Conservation (phyloP, 2,888 invertebrate species). For the Dynastes hyllus region DNA sequence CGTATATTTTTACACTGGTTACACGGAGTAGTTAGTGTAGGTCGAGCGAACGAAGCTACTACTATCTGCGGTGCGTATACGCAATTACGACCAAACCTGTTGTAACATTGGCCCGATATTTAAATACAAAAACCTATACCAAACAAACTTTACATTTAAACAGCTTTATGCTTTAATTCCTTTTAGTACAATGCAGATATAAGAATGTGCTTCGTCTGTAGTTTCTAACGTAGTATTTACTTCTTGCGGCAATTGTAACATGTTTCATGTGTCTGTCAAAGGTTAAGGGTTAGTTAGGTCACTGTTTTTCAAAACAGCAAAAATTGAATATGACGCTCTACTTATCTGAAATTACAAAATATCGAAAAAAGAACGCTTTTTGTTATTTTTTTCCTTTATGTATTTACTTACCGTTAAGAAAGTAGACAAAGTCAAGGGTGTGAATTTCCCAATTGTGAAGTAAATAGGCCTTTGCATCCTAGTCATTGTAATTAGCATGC, state of each 20-base stretch:
- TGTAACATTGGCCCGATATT: too few species aligned
- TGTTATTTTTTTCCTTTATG: not conserved
- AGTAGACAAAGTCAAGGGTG: conserved; percentile 60
- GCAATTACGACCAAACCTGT: too few species aligned
- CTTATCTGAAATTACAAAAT: conserved; percentile 53
- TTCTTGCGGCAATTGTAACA: not conserved
- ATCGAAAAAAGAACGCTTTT: not conserved
- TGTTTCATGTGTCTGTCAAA: not conserved
- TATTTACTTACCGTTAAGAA: conserved; percentile 58
- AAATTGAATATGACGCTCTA: conserved; percentile 56
- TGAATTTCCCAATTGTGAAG: conserved; percentile 62
- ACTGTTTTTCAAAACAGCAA: conserved; percentile 55
- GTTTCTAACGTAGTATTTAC: not conserved
- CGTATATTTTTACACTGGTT: too few species aligned
- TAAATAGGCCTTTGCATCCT: conserved; percentile 61
- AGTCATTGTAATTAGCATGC: conserved; percentile 60
- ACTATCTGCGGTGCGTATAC: too few species aligned
- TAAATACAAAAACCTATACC: too few species aligned
- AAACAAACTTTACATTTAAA: too few species aligned
- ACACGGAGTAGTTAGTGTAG: too few species aligned
- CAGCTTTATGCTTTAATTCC: too few species aligned
- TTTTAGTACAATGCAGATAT: too few species aligned
- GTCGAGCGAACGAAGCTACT: too few species aligned
- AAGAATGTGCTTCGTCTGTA: too few species aligned
- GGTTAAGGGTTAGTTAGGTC: conserved; percentile 2